Percentiles rank a stretch among this genome's conserved stretches.
Evolutionary conservation across 2,888 invertebrate species (phyloP).

Genomic region (Megaustenia siamemsis): DNA sequence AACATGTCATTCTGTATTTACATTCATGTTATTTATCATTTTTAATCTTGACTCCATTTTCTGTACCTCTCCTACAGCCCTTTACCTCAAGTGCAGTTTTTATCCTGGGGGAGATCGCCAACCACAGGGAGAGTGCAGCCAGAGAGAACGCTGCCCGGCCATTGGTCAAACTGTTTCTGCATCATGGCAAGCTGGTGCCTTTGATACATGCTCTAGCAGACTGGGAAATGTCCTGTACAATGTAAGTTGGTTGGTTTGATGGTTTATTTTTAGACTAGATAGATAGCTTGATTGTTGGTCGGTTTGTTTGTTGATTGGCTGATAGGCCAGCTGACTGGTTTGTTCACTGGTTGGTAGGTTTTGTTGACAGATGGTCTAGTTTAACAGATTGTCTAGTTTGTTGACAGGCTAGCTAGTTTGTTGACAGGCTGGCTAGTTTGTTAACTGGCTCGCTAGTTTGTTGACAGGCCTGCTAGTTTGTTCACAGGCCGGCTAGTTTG

Average conservation of each 20-base stretch:
- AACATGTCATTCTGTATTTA: neutral
- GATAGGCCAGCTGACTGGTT: no score
- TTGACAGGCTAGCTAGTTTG: no score
- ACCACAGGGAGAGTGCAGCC: conserved; percentile 85
- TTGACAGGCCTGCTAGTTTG: no score
- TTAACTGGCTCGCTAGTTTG: no score
- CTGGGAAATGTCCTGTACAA: conserved; percentile 92
- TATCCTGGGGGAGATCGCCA: conserved; percentile 91
- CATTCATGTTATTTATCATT: neutral
- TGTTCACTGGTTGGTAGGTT: no score
- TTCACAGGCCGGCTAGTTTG: no score
- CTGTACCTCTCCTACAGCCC: conserved; percentile 66
- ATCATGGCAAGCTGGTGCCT: conserved; percentile 91
- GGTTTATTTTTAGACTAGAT: neutral
- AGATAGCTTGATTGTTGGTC: no score
- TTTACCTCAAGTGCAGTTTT: conserved; percentile 79
- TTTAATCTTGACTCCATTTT: neutral
- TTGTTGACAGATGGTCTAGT: no score
- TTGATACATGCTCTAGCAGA: conserved; percentile 90
- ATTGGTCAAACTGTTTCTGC: conserved; percentile 90
- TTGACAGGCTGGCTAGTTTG: no score
- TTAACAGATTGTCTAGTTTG: no score
- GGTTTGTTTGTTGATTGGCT: no score
- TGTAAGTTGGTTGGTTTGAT: conserved; percentile 83
- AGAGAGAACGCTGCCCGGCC: conserved; percentile 87